Percentiles rank a stretch among this genome's conserved stretches.
Conservation (phyloP, 2,888 invertebrate species). For the Metellina segmentata region DNA sequence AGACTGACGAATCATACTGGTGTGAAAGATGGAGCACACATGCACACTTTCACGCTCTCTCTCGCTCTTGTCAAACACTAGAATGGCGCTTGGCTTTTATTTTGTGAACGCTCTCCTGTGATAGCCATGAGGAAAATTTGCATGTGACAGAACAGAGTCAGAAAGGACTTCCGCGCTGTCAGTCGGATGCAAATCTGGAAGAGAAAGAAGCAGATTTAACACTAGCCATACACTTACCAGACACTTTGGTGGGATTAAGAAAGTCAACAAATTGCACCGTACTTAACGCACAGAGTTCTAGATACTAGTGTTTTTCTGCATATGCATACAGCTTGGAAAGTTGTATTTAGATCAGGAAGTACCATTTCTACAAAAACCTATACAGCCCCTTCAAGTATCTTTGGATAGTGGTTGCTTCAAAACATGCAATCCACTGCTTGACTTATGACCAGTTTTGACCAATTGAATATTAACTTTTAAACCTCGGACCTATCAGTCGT, state of each 20-base stretch:
- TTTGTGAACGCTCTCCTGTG: slow-evolving; percentile 65
- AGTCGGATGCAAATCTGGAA: slow-evolving; percentile 54
- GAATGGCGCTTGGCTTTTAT: slow-evolving; percentile 65
- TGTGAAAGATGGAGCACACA: slow-evolving; percentile 76
- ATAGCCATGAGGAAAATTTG: slow-evolving; percentile 65
- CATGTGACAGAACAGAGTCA: slow-evolving; percentile 65
- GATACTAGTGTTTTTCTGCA: too few species aligned
- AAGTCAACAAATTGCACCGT: too few species aligned
- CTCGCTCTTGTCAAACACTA: slow-evolving; percentile 75
- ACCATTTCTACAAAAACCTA: too few species aligned
- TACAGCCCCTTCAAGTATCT: too few species aligned
- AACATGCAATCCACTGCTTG: too few species aligned
- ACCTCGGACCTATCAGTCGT: too few species aligned
- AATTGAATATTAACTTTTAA: neutral
- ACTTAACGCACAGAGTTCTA: too few species aligned
- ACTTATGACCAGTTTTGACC: neutral
- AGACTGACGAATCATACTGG: slow-evolving; percentile 77
- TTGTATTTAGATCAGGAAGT: too few species aligned
- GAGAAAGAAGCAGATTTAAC: neutral
- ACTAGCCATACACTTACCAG: too few species aligned
- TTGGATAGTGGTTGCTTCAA: too few species aligned
- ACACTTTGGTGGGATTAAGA: too few species aligned
- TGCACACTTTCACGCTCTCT: slow-evolving; percentile 74
- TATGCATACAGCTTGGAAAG: too few species aligned
- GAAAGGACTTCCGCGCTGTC: slow-evolving; percentile 38